phyloP scores from a whole-genome alignment of 2,888 invertebrate genomes.

The Lottia gigantea region DNA sequence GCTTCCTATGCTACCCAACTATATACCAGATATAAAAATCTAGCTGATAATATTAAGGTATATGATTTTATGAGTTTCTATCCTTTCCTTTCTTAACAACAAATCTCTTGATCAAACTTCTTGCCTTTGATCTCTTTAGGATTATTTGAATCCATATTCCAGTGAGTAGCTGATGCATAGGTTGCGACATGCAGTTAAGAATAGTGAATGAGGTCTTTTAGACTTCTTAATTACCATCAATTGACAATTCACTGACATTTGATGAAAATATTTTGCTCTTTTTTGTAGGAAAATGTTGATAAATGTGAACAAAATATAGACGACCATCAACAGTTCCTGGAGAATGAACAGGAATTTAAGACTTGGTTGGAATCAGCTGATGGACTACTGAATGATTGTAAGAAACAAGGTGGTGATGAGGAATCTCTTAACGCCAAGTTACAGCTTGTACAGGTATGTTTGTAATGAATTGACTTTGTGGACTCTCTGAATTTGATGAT shows the following conservation, averaged over 20 bases:
- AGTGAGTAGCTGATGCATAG: no score
- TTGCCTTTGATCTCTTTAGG: no score
- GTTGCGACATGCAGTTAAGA: no score
- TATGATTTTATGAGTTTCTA: background rate
- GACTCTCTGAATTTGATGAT: no score
- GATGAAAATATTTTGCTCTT: constrained; percentile 4
- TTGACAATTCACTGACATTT: no score
- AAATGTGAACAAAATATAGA: constrained; percentile 86
- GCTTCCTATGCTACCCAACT: constrained; percentile 84
- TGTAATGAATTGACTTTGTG: no score
- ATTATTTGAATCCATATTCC: no score
- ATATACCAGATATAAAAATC: constrained; percentile 77
- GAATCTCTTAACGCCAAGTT: constrained; percentile 74
- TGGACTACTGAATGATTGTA: constrained; percentile 76
- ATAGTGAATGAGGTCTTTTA: no score
- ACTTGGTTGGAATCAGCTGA: constrained; percentile 81
- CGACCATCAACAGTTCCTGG: constrained; percentile 86
- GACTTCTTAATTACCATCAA: no score
- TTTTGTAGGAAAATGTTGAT: constrained; percentile 78
- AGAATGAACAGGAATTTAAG: constrained; percentile 76
- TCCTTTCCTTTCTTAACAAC: no score
- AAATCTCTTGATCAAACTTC: no score
- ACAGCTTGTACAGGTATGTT: constrained; percentile 52
- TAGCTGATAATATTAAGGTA: constrained; percentile 50
- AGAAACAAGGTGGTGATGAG: constrained; percentile 88